Evolutionary conservation across 92 coral and sea anemone genomes (phyloP), one percentile per base, ranked within the genome.

Genomic region (Meandrina meandrites): DNA sequence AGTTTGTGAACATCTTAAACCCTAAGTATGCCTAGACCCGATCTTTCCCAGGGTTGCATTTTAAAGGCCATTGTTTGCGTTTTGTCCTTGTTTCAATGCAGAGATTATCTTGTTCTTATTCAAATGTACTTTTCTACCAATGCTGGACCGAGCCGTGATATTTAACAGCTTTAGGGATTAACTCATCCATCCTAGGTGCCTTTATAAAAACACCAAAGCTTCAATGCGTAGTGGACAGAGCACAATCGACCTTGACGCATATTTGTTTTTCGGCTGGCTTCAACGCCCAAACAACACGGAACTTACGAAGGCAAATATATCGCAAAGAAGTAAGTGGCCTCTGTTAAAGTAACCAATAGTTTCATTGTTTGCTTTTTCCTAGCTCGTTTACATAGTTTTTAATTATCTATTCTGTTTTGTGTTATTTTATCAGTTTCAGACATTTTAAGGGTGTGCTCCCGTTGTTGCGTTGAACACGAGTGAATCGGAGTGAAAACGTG

Each of bases 151-250:
- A 13, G 74, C 1, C 17, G 40, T 8, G 32, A 40, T 8, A 2
- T 64, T 58, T 1, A 50, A 45, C 36, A 70, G 53, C 27, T 35
- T 69, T 28, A 30, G 6, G 79, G 87, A 73, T 84, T 84, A 74
- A 74, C 58, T 57, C 72, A 56, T 30, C 74, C 40, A 50, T 32
- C 80, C 32, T 13, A 24, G 78, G 78, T 82, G 11, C 31, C n/a
- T 37, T 80, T 27, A 4, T 7, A 19, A n/a, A 40, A 80, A 66
- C 8, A n/a, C 2, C 36, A 30, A 36, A 36, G 24, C 14, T 24
- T 47, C 21, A 1, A 14, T 60, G 17, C 73, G 15, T 28, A 24
- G 73, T 31, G 75, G 45, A 34, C 31, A 24, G 1, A 36, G 1
- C 19, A 21, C 78, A 73, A 73, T 73, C 78, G 76, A 40, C 78